Base-by-base conservation (phyloP, 2,888 invertebrate genomes). In the Eristalinus sepulchralis region DNA sequence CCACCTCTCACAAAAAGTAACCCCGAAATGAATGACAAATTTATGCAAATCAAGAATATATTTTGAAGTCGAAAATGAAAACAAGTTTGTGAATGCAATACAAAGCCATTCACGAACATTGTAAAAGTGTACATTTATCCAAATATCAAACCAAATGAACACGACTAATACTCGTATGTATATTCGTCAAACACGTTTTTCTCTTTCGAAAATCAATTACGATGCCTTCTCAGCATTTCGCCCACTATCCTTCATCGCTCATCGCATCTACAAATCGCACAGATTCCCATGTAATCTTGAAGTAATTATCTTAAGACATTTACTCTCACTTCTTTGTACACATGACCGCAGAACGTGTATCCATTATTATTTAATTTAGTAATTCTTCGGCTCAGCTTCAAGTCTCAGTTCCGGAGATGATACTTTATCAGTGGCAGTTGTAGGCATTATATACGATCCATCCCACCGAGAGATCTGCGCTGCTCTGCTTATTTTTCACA, bases 351-450 rank as follows among this genome's bases (percentile, higher is more conserved):
- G 33, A 57, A 63, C 53, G 72, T 39, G 22, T 64, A 68, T 73
- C 73, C 70, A 83, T 83, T 83, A 78, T 86, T 75, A 78, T 66
- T 83, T 75, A 83, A 87, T 83, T 83, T 75, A 83, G 79, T 83
- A 72, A 83, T 67, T 79, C 70, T 59, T 76, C 57, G 47, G 47
- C 66, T 62, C 36, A 55, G 53, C 86, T 39, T 64, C 78, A 75
- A 83, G 68, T 83, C 72, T 71, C 60, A 47, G 67, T 83, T 83
- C 75, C 67, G 60, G 57, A 80, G 71, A 87, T 75, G 83, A 76
- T 63, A 22, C 79, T 67, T 83, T 59, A 83, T 83, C 79, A 79
- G 78, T 70, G 68, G 39, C 76, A 80, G 63, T 57, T 79, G 20
- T 64, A 66, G 20, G 63, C 75, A 78, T 87, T 66, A 87, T 72